Conservation (phyloP, 2,113 vertebrate species). For the Fulmarus glacialis region DNA sequence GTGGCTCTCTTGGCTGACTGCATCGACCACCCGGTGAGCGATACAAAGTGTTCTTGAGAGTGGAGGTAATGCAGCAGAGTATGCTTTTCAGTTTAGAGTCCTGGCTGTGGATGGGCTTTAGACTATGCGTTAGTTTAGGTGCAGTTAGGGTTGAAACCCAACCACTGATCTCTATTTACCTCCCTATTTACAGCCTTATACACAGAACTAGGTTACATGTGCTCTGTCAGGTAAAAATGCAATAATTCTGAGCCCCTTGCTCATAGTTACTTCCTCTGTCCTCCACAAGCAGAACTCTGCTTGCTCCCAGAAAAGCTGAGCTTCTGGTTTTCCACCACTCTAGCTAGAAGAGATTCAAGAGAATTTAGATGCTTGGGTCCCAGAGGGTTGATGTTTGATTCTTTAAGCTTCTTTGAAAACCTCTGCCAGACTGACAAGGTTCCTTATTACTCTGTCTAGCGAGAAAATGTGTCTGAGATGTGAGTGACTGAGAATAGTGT, state of each 20-base stretch:
- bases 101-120: background rate
- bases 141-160: background rate
- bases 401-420: background rate
- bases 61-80: rapidly evolving
- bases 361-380: background rate
- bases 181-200: rapidly evolving
- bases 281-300: background rate
- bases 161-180: background rate
- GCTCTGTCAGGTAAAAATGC: background rate
- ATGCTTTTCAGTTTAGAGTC: background rate
- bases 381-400: background rate
- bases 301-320: background rate
- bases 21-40: constrained; percentile 78
- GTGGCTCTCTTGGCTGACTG: constrained; percentile 84
- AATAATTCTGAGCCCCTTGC: background rate
- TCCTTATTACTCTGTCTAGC: background rate
- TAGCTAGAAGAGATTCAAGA: background rate
- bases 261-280: background rate
- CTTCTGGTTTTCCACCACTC: background rate
- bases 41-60: rapidly evolving
- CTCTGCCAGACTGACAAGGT: background rate
- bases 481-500: rapidly evolving
- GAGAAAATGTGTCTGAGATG: rapidly evolving
- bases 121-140: background rate
- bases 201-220: background rate